Percentiles rank a stretch among this genome's conserved stretches.
Evolutionary conservation across 2,113 vertebrate species (phyloP).

Genomic region (Scolopax mira): DNA sequence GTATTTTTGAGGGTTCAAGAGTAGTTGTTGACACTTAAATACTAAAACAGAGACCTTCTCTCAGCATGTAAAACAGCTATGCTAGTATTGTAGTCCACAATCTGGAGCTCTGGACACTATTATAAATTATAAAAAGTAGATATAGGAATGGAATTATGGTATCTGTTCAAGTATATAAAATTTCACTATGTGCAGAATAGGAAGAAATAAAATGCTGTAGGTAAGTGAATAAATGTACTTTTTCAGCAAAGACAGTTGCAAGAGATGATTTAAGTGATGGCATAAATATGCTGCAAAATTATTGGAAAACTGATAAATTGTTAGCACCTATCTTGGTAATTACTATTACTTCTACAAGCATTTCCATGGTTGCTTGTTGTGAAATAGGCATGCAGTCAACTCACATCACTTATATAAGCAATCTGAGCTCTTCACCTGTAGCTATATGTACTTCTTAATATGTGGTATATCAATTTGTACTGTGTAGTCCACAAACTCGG

Average conservation of each 20-base stretch:
- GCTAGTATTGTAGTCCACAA: background rate
- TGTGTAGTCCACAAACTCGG: background rate
- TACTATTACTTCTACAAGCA: background rate
- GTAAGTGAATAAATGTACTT: background rate
- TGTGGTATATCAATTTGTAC: background rate
- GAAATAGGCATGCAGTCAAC: background rate
- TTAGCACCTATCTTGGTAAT: background rate
- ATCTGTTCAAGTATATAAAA: background rate
- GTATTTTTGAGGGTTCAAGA: background rate
- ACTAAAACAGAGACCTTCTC: background rate
- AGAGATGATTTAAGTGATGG: background rate
- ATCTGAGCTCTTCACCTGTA: background rate
- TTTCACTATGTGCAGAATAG: background rate
- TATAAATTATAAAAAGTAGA: background rate
- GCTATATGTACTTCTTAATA: background rate
- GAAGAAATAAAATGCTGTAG: background rate
- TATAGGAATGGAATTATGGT: background rate
- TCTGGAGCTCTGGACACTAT: background rate
- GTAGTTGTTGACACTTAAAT: background rate
- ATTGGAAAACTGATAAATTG: background rate
- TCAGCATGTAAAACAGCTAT: background rate
- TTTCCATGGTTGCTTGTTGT: accelerated
- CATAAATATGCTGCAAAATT: background rate
- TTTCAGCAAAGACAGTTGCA: accelerated
- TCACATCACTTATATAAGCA: background rate